Base-by-base conservation (phyloP, 2,113 vertebrate species). In the Progne subis region DNA sequence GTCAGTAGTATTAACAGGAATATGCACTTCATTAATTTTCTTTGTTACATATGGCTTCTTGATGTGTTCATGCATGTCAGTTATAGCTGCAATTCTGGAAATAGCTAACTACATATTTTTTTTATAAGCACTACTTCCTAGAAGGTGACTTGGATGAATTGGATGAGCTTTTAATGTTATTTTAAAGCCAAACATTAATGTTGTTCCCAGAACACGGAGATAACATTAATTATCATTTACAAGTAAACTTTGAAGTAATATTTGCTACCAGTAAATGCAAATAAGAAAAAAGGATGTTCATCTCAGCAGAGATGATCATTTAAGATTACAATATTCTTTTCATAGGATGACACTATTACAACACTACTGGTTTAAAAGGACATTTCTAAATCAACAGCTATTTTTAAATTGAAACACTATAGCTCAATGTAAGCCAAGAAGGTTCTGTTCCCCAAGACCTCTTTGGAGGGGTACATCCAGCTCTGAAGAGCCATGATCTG, bases 401-500 rank as follows among this genome's bases (percentile, higher is more conserved):
- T 74, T 86, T 93, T 78, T 1, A 61, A 84, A 81, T 75, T 75
- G 44, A 46, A 90, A 56, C 31, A 28, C 12, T n/a, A 2, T 32
- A 56, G 49, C 24, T 61, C 37, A 31, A 16, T 2, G 4, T 69
- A n/a, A 28, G 64, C n/a, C 18, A 71, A 29, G 52, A 92, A 82
- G 61, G 32, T 50, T 86, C 63, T 91, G 52, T 61, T 81, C 74
- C 56, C 77, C 46, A 72, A 43, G 76, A 63, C 32, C 39, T 5
- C 77, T 47, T 55, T 6, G 1, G n/a, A 37, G 60, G 32, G 39
- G 31, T 44, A 69, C 44, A 24, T 56, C 68, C 49, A 83, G 69
- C 74, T 91, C 69, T 78, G 88, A 90, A 91, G 76, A 92, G 84
- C 95, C 26, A 17, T 49, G 85, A 96, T 95, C 90, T 21, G 71